Percentiles rank a stretch among this genome's conserved stretches.
Evolutionary conservation across 1,140 invertebrate species (phyloP).

Genomic region (Heliconius congener): DNA sequence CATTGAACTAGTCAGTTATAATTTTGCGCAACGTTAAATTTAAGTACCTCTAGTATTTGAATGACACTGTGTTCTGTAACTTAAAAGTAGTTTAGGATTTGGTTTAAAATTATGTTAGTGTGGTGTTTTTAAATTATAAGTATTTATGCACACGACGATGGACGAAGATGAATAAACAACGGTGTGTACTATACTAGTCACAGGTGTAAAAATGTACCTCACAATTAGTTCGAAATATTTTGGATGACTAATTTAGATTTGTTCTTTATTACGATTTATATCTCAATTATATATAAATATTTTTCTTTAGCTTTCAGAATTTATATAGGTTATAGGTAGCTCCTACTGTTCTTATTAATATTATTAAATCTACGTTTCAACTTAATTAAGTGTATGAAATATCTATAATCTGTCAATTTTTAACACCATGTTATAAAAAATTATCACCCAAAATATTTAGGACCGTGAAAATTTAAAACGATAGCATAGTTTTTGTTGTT

Average conservation of each 20-base stretch:
- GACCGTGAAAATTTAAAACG: constrained; percentile 39
- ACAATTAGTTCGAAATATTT: constrained; percentile 54
- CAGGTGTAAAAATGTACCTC: constrained; percentile 62
- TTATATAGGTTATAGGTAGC: not conserved
- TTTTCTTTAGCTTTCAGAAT: constrained; percentile 11
- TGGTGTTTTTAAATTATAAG: constrained; percentile 77
- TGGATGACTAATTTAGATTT: constrained; percentile 26
- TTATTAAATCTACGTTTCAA: not conserved
- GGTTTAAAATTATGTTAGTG: constrained; percentile 77
- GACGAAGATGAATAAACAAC: constrained; percentile 45
- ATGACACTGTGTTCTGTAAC: constrained; percentile 75
- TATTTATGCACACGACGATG: constrained; percentile 59
- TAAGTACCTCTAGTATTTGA: constrained; percentile 77
- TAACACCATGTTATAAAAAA: constrained; percentile 3
- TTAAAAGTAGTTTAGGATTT: constrained; percentile 76
- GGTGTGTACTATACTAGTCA: constrained; percentile 76
- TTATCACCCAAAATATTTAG: constrained; percentile 45
- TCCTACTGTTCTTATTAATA: not conserved
- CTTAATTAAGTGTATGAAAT: not conserved
- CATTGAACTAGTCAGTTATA: constrained; percentile 82
- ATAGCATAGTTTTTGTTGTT: constrained; percentile 70
- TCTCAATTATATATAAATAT: not conserved
- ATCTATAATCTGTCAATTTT: not conserved
- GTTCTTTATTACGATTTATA: not conserved
- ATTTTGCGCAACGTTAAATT: constrained; percentile 80